phyloP scores from a whole-genome alignment of 30 jellyfish, hydroid and myxozoan species.

The Hydractinia symbiolongicarpus region DNA sequence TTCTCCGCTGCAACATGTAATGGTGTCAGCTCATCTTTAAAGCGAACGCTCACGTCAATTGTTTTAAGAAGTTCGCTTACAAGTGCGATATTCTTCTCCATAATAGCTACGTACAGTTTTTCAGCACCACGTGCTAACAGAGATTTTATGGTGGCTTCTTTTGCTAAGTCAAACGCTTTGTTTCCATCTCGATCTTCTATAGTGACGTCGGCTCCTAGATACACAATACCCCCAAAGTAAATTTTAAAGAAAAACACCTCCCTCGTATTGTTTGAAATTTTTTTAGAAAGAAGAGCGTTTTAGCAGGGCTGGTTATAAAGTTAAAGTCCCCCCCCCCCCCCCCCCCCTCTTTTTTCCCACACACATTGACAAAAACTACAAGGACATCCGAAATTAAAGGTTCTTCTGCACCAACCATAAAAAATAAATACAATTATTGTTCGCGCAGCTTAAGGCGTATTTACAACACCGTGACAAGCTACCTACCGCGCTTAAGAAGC shows the following conservation, averaged over 20 bases:
- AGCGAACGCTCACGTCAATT: slow-evolving; percentile 28
- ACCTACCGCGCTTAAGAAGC: not conserved
- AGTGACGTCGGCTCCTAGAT: slow-evolving; percentile 57
- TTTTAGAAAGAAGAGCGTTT: too few species aligned
- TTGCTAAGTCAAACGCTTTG: slow-evolving; percentile 57
- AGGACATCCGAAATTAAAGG: not conserved
- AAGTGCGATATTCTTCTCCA: slow-evolving; percentile 35
- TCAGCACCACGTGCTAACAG: slow-evolving; percentile 56
- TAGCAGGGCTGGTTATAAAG: not conserved
- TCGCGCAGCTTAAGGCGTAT: not conserved
- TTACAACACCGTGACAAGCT: not conserved
- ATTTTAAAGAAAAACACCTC: not conserved
- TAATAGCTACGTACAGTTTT: slow-evolving; percentile 42
- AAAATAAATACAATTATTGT: too few species aligned
- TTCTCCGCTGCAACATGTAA: slow-evolving; percentile 58
- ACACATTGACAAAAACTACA: not conserved
- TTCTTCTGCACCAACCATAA: not conserved
- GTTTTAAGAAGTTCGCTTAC: slow-evolving; percentile 9
- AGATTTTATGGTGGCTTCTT: slow-evolving; percentile 34
- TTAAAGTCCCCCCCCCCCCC: not conserved
- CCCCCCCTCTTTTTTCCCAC: too few species aligned
- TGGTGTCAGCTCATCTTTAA: slow-evolving; percentile 48
- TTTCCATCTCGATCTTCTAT: slow-evolving; percentile 47
- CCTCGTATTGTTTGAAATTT: not conserved
- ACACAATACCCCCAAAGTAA: not conserved